Evolutionary conservation across 1,140 invertebrate species (phyloP), one percentile per base, ranked within the genome.

Genomic region (Penaeus indicus): DNA sequence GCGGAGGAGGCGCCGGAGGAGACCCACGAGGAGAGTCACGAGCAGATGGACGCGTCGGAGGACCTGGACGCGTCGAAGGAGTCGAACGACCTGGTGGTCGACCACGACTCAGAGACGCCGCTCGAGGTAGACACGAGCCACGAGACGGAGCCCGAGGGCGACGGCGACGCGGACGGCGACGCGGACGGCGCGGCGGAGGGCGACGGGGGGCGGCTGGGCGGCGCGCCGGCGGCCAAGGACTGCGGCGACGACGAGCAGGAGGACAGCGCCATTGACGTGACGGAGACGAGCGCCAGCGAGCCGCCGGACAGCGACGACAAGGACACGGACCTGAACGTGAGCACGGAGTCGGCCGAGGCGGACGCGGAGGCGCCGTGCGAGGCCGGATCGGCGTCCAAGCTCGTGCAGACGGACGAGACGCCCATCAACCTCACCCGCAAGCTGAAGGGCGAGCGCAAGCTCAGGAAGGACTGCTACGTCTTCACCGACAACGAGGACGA

Each of bases 61-160:
- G 85, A 90, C 64, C 69, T 87, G 47, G 85, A 86, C 54, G 78
- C 82, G 27, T 86, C 85, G 5, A 86, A 90, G 60, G 89, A 90
- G 63, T 90, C 89, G 4, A 86, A 84, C 38, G 89, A 90, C 42
- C 85, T 90, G 10, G 75, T 84, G 22, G 89, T 89, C 21, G 90
- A 91, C 38, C 90, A 91, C 75, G 90, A 91, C 67, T 91, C 90
- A 2, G 90, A 91, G 80, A 89, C 90, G 42, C 90, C 90, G 5
- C 86, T 91, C 18, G 90, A 91, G 62, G 90, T 91, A 22, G 90
- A 91, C 61, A 91, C 90, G 25, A 91, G 90, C 32, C 90, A 91
- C 72, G 90, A 91, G 64, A 91, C 90, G n/a, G 90, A 91, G 84
- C 89, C 88, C n/a, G 90, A 91, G 42, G 86, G 78, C 3, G 90